Base-by-base conservation (phyloP, 2,888 invertebrate genomes). In the Elmis aenea region DNA sequence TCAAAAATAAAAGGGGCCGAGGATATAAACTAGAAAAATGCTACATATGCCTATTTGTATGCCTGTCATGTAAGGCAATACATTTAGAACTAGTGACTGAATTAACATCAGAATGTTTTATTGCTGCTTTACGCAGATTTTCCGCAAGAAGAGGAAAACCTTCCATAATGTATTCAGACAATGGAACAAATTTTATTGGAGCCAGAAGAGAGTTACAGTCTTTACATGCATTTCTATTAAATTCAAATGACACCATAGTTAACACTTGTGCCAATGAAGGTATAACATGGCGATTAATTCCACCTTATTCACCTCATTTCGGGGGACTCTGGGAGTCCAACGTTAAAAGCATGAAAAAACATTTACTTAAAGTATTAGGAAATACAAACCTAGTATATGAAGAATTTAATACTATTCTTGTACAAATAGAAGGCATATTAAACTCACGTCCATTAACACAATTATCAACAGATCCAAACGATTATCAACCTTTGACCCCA, bases 61-160 rank as follows among this genome's bases (percentile, higher is more conserved):
- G 51, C 35, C 48, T 54, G 13, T 10, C 30, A 8, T 46, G 46
- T 4, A 42, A 42, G 11, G 57, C 57, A 2, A 34, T 57, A 1
- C 55, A 58, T 40, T 12, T 58, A 13, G 57, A 59, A 38, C 20
- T 53, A 4, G 52, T 51, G 1, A 32, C 47, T 2, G 48, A 49
- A 26, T 38, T 58, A 9, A 37, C 44, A 4, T 48, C 47, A 4
- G 45, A 48, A 5, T 25, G 42, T 0, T 57, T 57, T 27, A 18
- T 58, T 8, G 33, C 45, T 2, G 40, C 51, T 2, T 37, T 57
- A 1, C 26, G 37, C 6, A 27, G 44, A 15, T 46, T 46, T 15
- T 24, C 42, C 3, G 33, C 29, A 3, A 12, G 44, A 13, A 11
- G 46, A 14, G 47, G 42, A 11, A 21, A 20, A 9, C 27, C 24